Conservation (phyloP, 2,888 invertebrate genomes). For the Eremobia ochroleuca region DNA sequence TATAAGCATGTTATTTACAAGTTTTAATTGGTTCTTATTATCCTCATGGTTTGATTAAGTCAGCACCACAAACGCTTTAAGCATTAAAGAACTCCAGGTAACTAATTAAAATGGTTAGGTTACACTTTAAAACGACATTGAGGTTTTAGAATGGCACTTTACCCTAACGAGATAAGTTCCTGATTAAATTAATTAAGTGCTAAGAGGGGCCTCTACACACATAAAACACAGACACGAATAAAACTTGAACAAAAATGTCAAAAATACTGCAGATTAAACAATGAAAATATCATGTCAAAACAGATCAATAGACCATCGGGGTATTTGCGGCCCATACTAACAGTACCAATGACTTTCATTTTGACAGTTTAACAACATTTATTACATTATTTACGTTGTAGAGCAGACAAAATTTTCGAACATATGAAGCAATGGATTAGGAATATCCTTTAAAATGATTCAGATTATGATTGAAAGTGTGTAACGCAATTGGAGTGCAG, state of each 20-base stretch:
- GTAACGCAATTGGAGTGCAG: too few relatives aligned
- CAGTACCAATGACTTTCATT: too few relatives aligned
- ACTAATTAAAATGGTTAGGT: constrained; percentile 38
- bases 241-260: neutral
- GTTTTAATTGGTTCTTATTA: neutral
- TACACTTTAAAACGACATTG: constrained; percentile 30
- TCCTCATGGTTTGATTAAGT: neutral
- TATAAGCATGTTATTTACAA: too few relatives aligned
- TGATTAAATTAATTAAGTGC: constrained; percentile 28
- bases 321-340: too few relatives aligned
- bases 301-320: neutral
- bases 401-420: too few relatives aligned
- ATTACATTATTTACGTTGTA: too few relatives aligned
- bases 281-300: neutral
- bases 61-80: neutral
- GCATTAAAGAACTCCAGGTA: constrained; percentile 31
- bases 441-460: too few relatives aligned
- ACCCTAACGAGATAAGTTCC: constrained; percentile 10
- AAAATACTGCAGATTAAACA: neutral
- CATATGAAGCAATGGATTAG: too few relatives aligned
- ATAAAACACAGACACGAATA: neutral
- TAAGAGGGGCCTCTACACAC: neutral
- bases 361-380: too few relatives aligned
- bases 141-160: constrained; percentile 38
- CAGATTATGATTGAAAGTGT: too few relatives aligned